These are phyloP conservation scores for Syngnathus scovelli DNA, from an alignment of 2,113 vertebrate genomes.

Conservation along the genomic window DNA sequence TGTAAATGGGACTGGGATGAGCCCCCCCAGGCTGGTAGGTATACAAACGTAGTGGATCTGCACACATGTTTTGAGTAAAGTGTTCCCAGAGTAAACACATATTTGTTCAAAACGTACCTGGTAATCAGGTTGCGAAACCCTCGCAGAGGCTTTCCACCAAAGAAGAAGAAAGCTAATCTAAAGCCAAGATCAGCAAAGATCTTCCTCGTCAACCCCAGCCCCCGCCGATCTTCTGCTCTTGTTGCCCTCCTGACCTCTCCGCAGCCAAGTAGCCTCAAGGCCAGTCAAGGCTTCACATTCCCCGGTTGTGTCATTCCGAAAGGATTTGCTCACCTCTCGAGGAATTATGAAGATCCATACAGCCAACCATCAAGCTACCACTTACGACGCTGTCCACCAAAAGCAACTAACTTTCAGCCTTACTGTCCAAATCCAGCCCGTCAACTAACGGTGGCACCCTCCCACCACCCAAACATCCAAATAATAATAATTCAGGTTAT, in stretches of 20 bases:
- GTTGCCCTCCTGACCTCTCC: background rate
- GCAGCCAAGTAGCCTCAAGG: background rate
- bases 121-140: background rate
- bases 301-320: background rate
- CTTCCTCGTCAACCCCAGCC: background rate
- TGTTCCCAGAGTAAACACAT: constrained; percentile 31
- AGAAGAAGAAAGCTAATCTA: background rate
- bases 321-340: no score
- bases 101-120: background rate
- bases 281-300: background rate
- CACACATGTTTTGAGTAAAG: constrained; percentile 32
- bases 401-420: background rate
- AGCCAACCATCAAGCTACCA: background rate
- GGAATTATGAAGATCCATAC: no score
- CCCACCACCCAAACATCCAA: background rate
- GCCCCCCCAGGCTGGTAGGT: constrained; percentile 28
- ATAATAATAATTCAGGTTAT: constrained; percentile 1
- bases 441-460: background rate
- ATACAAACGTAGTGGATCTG: constrained; percentile 1
- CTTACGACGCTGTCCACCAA: background rate
- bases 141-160: background rate
- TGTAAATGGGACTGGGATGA: constrained; percentile 42
- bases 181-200: background rate
- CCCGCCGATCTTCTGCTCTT: background rate
- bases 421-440: background rate